These are phyloP conservation scores for Crypturellus undulatus DNA, from an alignment of 2,113 vertebrate genomes.

Conservation along the genomic window DNA sequence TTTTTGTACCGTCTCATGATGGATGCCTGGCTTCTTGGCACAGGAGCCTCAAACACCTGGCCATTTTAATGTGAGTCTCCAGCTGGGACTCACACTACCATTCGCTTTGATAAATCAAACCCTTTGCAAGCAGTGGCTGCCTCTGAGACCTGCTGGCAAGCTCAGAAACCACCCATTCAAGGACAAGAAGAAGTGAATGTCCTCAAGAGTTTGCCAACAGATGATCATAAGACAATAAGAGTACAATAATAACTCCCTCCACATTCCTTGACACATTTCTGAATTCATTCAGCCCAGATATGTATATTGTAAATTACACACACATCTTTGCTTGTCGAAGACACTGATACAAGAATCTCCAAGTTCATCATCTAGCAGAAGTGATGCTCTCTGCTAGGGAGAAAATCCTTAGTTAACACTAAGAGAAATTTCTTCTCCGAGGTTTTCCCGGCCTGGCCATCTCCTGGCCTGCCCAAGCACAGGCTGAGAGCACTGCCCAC, in stretches of 20 bases:
- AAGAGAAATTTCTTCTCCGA: not conserved
- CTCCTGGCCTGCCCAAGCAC: fast-evolving
- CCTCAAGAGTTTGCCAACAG: not conserved
- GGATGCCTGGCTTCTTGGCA: not conserved
- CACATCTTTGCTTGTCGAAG: not conserved
- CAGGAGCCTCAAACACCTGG: not conserved
- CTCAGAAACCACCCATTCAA: not conserved
- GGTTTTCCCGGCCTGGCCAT: not conserved
- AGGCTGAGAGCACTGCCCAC: not conserved
- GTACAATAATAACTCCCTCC: not conserved
- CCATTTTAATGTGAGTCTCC: not conserved
- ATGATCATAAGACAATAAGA: not conserved
- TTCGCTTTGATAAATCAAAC: not conserved
- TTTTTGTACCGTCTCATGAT: not conserved
- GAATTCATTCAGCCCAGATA: not conserved
- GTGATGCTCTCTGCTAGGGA: not conserved
- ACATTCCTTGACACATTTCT: not conserved
- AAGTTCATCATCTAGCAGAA: not conserved
- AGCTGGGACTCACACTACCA: not conserved
- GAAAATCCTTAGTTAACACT: not conserved
- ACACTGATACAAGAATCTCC: not conserved
- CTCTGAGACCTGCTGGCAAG: not conserved
- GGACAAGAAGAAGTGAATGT: not conserved
- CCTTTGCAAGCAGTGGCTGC: not conserved
- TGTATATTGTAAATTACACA: not conserved